Evolutionary conservation across 2,797 vertebrate genomes (phyloP), one percentile per base, ranked within the genome.

Genomic region (Pseudocheirus occidentalis): DNA sequence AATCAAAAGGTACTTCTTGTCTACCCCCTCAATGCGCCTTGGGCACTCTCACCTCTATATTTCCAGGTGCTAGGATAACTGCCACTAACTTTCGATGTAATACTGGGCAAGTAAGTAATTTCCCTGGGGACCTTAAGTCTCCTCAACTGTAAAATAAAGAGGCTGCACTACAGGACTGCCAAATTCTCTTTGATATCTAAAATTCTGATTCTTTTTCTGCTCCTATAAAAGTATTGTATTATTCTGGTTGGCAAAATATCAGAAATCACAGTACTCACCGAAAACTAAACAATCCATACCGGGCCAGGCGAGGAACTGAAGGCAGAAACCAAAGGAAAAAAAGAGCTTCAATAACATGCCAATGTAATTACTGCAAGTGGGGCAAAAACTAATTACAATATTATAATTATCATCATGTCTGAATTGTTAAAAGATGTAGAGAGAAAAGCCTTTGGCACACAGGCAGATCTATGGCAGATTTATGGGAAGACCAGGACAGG

Each of bases 231-330:
- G 34, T 34, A 31, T 4, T 21, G 13, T 31, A 16, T 11, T n/a
- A 5, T 90, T 54, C 50, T 54, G 50, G 3, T 55, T 31, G 90
- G 90, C 55, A n/a, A 90, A 21, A 90, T 16, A n/a, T 28, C 1
- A 50, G 92, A 94, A 94, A 99, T 99, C 99, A 99, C 89, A 87
- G 73, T 24, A 87, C 73, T 87, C 73, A 87, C 73, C 73, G 73
- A 87, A 98, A 94, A 97, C 98, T 98, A 93, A 98, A 98, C 40
- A 95, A 97, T 95, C 98, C 98, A 96, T 98, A 97, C 24, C 97
- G 92, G 97, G 98, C 95, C 92, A 99, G 97, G 90, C 98, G 98
- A 97, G 98, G 98, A 91, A 97, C 99, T 99, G 98, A 89, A 98
- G 98, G 55, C n/a, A 94, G 91, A 97, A 97, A 4, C 95, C 90